Evolutionary conservation across 2,113 vertebrate species (phyloP).

Genomic region (Corythornis madagascariensis): DNA sequence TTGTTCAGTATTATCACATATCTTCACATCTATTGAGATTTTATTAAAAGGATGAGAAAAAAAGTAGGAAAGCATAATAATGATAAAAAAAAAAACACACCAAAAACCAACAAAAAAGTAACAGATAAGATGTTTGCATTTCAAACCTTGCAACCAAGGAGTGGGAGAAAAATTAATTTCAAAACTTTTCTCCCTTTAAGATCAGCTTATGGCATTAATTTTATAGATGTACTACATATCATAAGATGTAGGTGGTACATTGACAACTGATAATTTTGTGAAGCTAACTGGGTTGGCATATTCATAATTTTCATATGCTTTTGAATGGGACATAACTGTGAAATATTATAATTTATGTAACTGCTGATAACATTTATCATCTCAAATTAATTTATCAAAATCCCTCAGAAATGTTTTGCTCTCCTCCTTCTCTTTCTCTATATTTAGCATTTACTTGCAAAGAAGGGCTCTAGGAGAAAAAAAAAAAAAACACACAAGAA

Average conservation of each 20-base stretch:
- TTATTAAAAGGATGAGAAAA: background rate
- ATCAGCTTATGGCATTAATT: conserved; percentile 3
- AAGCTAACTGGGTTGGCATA: background rate
- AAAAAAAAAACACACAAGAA: background rate
- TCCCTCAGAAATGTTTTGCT: background rate
- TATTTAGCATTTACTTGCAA: background rate
- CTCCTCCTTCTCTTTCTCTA: background rate
- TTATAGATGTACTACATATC: background rate
- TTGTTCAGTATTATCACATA: background rate
- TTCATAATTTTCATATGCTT: background rate
- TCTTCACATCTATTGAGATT: background rate
- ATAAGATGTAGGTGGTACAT: background rate
- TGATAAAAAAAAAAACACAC: background rate
- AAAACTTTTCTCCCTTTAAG: background rate
- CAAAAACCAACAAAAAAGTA: background rate
- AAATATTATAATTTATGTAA: background rate
- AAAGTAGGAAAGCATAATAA: background rate
- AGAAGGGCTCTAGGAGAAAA: background rate
- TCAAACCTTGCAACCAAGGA: background rate
- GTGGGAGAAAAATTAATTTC: background rate
- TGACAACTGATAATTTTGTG: conserved; percentile 24
- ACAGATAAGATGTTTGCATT: background rate
- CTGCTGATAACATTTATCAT: background rate
- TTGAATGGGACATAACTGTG: background rate
- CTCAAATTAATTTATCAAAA: conserved; percentile 42